Percentiles rank a stretch among this genome's conserved stretches.
These are phyloP conservation scores for Epinephelus cyanopodus DNA, from an alignment of 2,113 vertebrate species.

Conservation along the genomic window DNA sequence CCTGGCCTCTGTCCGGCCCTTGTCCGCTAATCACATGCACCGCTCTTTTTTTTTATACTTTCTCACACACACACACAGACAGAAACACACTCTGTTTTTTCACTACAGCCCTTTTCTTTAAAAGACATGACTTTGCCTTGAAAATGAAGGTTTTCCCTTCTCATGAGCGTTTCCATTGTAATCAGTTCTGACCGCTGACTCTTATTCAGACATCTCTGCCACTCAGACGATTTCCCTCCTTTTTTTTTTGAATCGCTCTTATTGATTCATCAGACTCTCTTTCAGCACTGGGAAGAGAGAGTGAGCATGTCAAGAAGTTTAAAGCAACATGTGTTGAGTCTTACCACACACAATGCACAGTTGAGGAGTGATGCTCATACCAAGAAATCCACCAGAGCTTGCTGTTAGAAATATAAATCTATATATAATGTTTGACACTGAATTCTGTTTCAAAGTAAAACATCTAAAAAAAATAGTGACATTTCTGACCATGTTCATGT, in stretches of 20 bases:
- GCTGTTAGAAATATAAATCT: background rate
- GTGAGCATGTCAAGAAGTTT: slow-evolving; percentile 50
- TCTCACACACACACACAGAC: slow-evolving; percentile 61
- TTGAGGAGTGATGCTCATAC: accelerated
- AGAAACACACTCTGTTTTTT: slow-evolving; percentile 17
- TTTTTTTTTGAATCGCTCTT: slow-evolving; percentile 50
- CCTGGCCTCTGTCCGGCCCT: slow-evolving; percentile 42
- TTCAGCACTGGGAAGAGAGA: slow-evolving; percentile 25
- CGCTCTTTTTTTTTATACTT: slow-evolving; percentile 65
- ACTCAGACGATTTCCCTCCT: slow-evolving; percentile 60
- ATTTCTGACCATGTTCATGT: background rate
- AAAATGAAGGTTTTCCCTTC: slow-evolving; percentile 60
- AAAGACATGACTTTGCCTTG: slow-evolving; percentile 41
- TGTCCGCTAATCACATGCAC: slow-evolving; percentile 75
- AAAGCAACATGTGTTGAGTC: slow-evolving; percentile 45
- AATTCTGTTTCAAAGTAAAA: background rate
- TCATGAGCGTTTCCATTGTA: slow-evolving; percentile 45
- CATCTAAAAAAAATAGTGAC: background rate
- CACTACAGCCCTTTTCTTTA: slow-evolving; percentile 29
- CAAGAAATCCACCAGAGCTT: background rate
- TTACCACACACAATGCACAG: slow-evolving; percentile 20
- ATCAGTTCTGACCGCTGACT: slow-evolving; percentile 31
- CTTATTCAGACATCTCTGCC: slow-evolving; percentile 57
- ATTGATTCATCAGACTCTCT: slow-evolving; percentile 44
- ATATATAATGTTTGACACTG: no score